Evolutionary conservation across 2,797 vertebrate species (phyloP), one percentile per base, ranked within the genome.

Genomic region (Sebastiscus albofasciatus): DNA sequence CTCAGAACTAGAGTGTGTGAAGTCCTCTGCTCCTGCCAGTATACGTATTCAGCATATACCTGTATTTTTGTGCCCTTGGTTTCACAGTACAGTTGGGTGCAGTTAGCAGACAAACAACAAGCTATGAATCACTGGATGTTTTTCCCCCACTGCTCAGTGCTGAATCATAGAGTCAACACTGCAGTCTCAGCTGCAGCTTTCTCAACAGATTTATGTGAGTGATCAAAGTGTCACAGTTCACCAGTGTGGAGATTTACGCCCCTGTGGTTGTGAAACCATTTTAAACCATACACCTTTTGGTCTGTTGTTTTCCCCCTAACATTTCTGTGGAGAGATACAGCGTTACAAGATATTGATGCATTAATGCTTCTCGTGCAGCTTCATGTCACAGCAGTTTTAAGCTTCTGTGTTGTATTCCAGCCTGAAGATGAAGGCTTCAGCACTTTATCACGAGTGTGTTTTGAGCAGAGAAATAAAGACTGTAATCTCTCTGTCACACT

Each of bases 161-260:
- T 85, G 82, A 88, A 72, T 89, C 86, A 83, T 4, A 62, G 67
- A 75, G 80, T 69, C 72, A 81, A 75, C 77, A 55, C 59, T 72
- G 84, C 82, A 59, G 70, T 56, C 75, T 83, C 60, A 83, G 83
- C 79, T 72, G 36, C 49, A 80, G 74, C 80, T 75, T 82, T 90
- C 71, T 64, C 46, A 79, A 62, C 62, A 72, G 75, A 76, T 83
- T 80, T 56, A 79, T 73, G 76, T n/a, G 67, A 76, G 67, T 6
- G 81, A 78, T 85, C 61, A 77, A 64, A 65, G 39, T 58, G 75
- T 60, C 79, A 80, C 33, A 67, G 61, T 73, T 73, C 31, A 29
- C 59, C 64, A 34, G n/a, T 11, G 56, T 18, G 31, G n/a, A 87
- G 79, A 87, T 78, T 75, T 72, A 77, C 66, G 9, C n/a, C 7